Evolutionary conservation across 2,113 vertebrate species (phyloP), one percentile per base, ranked within the genome.

Genomic region (Philantomba maxwellii): DNA sequence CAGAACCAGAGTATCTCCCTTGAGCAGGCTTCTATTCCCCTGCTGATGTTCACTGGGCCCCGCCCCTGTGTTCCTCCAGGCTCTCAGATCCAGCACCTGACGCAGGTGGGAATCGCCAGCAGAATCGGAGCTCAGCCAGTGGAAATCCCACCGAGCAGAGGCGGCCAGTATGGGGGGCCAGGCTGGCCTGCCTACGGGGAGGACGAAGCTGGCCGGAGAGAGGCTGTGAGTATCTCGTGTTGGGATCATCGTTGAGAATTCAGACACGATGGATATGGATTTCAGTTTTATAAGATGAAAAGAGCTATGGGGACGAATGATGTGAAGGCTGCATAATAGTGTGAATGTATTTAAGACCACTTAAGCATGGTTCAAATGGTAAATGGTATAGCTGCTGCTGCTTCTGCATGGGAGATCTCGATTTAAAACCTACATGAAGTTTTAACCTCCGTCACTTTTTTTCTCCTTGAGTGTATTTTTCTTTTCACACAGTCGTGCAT

Each of bases 21-120:
- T 3, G 0, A 0, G 43, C 15, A 57, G 28, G 33, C 17, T 62
- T 1, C 66, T 10, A 1, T 16, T 11, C 4, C 26, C 43, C 39
- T 3, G 0, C n/a, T 33, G 5, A 6, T 6, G 7, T 58, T 96
- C n/a, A 97, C 90, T 5, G 1, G 36, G 23, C 9, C 15, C 15
- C 11, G 98, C 33, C 30, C 2, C 30, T 49, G 0, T 91, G 55
- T 89, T 97, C 70, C 62, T 97, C 98, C 96, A 99, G 99, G 99
- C 91, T 99, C 99, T 98, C 99, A 99, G 98, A 99, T 99, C 97
- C 99, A 99, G 97, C 99, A 99, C 98, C 99, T 99, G 96, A 99
- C 99, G 36, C 99, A 99, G 98, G 99, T 99, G 98, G 99, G 99
- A 92, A 97, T 99, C 97, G 98, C 99, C 39, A 99, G 99, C 95